phyloP scores from a whole-genome alignment of 2,797 vertebrate species.

The Loris lydekkerianus region DNA sequence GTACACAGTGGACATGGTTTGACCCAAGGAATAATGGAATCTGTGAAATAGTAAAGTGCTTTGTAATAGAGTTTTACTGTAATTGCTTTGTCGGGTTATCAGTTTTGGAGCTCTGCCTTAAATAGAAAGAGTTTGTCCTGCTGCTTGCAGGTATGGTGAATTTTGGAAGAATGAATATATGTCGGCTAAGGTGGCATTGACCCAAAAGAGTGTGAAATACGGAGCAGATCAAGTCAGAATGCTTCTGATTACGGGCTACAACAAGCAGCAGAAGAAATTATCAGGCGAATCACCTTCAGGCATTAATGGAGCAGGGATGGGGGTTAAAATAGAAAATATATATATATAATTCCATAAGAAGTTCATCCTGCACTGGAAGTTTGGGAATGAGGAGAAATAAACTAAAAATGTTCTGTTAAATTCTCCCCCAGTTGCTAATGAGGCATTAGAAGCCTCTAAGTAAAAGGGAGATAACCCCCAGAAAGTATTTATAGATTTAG shows the following conservation, averaged over 20 bases:
- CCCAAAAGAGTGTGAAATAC: neutral
- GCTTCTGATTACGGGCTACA: neutral
- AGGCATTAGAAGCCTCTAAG: slow-evolving; percentile 45
- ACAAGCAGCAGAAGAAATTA: neutral
- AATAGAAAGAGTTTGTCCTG: slow-evolving; percentile 45
- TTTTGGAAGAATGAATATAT: neutral
- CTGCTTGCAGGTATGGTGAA: neutral
- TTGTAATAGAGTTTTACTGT: slow-evolving; percentile 70
- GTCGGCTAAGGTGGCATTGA: slow-evolving; percentile 23
- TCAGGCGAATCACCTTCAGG: neutral
- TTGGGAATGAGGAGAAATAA: slow-evolving; percentile 12
- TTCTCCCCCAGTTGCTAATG: slow-evolving; percentile 59
- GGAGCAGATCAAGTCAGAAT: neutral
- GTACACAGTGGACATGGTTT: slow-evolving; percentile 52
- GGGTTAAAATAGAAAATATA: neutral
- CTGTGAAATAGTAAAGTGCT: slow-evolving; percentile 69
- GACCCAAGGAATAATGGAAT: slow-evolving; percentile 68
- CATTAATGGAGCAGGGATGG: neutral
- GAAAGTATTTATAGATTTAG: slow-evolving; percentile 75
- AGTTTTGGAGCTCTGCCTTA: neutral
- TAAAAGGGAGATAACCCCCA: slow-evolving; percentile 54
- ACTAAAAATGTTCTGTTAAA: slow-evolving; percentile 48
- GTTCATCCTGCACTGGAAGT: neutral
- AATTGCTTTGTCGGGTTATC: slow-evolving; percentile 73
- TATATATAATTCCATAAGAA: neutral